Base-by-base conservation (phyloP, 1,140 invertebrate genomes). In the Aphidius gifuensis region DNA sequence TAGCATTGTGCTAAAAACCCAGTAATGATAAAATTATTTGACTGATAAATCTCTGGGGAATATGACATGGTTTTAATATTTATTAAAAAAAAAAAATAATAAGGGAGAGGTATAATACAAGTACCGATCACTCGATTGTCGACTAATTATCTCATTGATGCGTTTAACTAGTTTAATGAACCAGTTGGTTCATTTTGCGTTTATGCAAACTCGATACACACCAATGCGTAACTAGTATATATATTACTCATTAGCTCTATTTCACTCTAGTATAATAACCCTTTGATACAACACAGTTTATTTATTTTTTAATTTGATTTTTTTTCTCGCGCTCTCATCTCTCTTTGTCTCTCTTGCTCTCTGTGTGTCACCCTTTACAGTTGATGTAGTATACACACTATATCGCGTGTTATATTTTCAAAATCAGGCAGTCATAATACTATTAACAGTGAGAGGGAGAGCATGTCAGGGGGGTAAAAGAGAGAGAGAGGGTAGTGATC, bases 351-450 rank as follows among this genome's bases (percentile, higher is more conserved):
- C 32, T 5, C 40, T 44, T 9, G 42, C 45, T 38, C 11, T 51
- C 2, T 5, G 23, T 46, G 40, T 16, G 32, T 5, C 9, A 8
- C 62, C 58, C 61, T 59, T 58, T 58, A 48, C 43, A 57, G 53
- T 16, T 16, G n/a, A 11, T 55, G 40, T 53, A 53, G 7, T 44
- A 7, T n/a, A 9, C 39, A 55, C n/a, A 23, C 43, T 47, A 67
- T 65, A 72, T 72, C 68, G 65, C 72, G 51, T 73, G 74, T 76
- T 77, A 16, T 77, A 77, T 75, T 76, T 77, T 72, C 70, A 76
- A 72, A 75, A 77, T 77, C 73, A 74, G 69, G 66, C 71, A 76
- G 69, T 74, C 71, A 75, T 75, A 76, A 78, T 76, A 68, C 70
- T 73, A 76, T 78, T 78, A 76, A 76, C 74, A 70, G 23, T 1